Base-by-base conservation (phyloP, 2,888 invertebrate species). In the Amphiduros pacificus region DNA sequence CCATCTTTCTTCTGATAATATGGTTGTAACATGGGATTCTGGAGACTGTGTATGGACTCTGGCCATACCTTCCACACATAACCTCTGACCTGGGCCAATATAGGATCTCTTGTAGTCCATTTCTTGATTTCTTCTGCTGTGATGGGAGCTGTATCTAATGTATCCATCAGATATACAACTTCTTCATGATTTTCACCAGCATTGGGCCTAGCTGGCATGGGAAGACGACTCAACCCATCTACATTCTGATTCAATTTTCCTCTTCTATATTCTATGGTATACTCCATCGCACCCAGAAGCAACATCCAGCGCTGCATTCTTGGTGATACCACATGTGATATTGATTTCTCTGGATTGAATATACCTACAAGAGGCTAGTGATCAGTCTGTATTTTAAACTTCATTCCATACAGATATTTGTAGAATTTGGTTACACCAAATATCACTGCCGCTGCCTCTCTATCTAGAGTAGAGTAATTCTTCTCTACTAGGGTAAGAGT, bases 381-480 rank as follows among this genome's bases (percentile, higher is more conserved):
- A 20, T 60, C 41, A 20, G 50, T 50, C 24, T 53, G 41, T 17
- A 60, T 41, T 32, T 20, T 29, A 28, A 60, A 60, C 17, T 44
- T 36, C 28, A 41, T 41, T 11, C 44, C 60, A 40, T 36, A 60
- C 29, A 60, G 22, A n/a, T 20, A 53, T 3, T 40, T 9, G 29
- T 60, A 40, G 17, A 53, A 36, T 27, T 32, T 17, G 29, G 52
- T 53, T 6, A 53, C 26, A 17, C 60, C 53, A 17, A 41, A 60
- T 20, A 60, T n/a, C 0, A 53, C 41, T 20, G 17, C 53, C 20
- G 53, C 17, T 9, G n/a, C 60, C 53, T 60, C 60, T 3, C 26
- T 31, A 28, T 60, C 41, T 17, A 60, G 24, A 17, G 26, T 27
- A 11, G 49, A 28, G 28, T 60, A 60, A n/a, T 53, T 60, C 22